These are phyloP conservation scores for Malurus leucopterus DNA, from an alignment of 2,797 vertebrate species.

Conservation along the genomic window DNA sequence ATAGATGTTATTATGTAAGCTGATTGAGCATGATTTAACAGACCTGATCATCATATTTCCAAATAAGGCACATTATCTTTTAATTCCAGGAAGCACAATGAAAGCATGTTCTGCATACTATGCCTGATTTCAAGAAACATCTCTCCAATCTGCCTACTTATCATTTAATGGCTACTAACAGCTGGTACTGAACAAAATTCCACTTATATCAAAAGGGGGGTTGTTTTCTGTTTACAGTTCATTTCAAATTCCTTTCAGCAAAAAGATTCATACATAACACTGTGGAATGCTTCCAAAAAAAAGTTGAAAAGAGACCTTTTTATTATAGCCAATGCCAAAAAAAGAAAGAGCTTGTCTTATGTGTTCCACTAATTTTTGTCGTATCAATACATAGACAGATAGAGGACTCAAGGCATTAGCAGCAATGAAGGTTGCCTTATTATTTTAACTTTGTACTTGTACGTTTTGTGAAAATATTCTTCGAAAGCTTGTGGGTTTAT, in stretches of 20 bases:
- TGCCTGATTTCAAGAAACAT: constrained; percentile 66
- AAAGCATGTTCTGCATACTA: constrained; percentile 61
- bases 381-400: not conserved
- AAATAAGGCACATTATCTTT: constrained; percentile 56
- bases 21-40: constrained; percentile 57
- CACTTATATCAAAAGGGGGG: not conserved
- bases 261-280: not conserved
- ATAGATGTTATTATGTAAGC: constrained; percentile 52
- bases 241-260: constrained; percentile 31
- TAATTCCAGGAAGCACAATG: constrained; percentile 65
- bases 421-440: not conserved
- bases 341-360: not conserved
- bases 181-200: not conserved
- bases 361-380: not conserved
- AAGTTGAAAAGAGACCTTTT: not conserved
- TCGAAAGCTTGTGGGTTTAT: not conserved
- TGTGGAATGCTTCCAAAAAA: not conserved
- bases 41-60: constrained; percentile 57
- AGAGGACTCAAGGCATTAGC: not conserved
- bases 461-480: not conserved
- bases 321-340: not conserved
- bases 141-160: constrained; percentile 39
- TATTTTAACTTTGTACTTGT: not conserved
- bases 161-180: constrained; percentile 7
- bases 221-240: not conserved